Conservation (phyloP, 37 sponge, comb jelly and placozoan species). For the Chondrilla cf. caribensis region DNA sequence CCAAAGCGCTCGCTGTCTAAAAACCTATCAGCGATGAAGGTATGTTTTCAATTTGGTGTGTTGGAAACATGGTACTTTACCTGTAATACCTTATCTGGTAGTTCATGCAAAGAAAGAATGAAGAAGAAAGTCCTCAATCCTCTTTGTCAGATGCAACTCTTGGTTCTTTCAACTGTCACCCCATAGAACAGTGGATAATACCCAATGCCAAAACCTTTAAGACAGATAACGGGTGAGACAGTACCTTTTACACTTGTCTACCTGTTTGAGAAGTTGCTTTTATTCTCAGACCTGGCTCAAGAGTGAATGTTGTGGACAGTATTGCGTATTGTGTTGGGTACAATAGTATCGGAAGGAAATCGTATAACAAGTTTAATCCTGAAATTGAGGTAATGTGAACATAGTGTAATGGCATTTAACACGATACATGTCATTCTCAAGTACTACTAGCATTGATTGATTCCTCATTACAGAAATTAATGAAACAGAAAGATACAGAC, state of each 20-base stretch:
- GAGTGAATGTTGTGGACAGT: conserved; percentile 25
- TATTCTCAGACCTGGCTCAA: not conserved
- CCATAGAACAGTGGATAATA: conserved; percentile 66
- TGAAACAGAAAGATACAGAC: not conserved
- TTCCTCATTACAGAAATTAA: conserved; percentile 8
- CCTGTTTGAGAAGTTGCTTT: not conserved
- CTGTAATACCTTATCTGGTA: conserved; percentile 1
- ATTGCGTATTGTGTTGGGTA: conserved; percentile 54
- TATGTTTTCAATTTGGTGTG: not conserved
- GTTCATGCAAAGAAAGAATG: conserved; percentile 69
- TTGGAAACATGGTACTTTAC: not conserved
- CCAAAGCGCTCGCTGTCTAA: conserved; percentile 61
- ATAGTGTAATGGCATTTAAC: too few species aligned
- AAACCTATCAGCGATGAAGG: conserved; percentile 75
- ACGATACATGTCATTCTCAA: too few species aligned
- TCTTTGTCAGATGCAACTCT: conserved; percentile 19
- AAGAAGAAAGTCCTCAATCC: not conserved
- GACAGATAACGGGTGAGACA: not conserved
- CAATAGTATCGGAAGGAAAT: conserved; percentile 62
- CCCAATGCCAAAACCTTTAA: conserved; percentile 26
- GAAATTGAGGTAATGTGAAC: conserved; percentile 64
- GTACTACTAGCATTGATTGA: too few species aligned
- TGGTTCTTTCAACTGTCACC: conserved; percentile 28
- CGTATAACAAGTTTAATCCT: conserved; percentile 69
- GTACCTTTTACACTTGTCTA: not conserved